phyloP scores from a whole-genome alignment of 2,888 invertebrate species.

The Drosophila histrio region DNA sequence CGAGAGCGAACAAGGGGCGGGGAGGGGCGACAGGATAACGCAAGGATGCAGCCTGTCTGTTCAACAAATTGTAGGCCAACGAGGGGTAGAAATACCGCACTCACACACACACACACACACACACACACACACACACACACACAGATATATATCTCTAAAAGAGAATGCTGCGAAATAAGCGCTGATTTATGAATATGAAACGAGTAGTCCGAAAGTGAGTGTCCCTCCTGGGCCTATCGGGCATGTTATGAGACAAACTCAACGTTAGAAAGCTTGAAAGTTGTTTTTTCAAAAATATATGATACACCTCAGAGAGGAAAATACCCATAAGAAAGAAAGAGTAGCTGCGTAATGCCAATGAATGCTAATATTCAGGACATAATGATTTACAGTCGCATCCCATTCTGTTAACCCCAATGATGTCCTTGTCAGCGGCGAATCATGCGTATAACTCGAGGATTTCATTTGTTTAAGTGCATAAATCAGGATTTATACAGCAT shows the following conservation, averaged over 20 bases:
- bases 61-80: slow-evolving; percentile 66
- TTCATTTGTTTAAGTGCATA: slow-evolving; percentile 68
- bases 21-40: slow-evolving; percentile 68
- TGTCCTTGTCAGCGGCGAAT: slow-evolving; percentile 41
- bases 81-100: slow-evolving; percentile 42
- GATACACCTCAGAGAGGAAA: slow-evolving; percentile 4
- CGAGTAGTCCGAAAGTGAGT: slow-evolving; percentile 27
- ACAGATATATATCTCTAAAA: slow-evolving; percentile 21
- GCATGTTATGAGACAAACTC: slow-evolving; percentile 40
- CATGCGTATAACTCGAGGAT: slow-evolving; percentile 51
- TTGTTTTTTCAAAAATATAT: slow-evolving; percentile 1
- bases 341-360: slow-evolving; percentile 4
- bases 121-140: slow-evolving; percentile 21
- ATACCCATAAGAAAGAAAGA: neutral
- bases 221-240: slow-evolving; percentile 32
- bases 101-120: slow-evolving; percentile 21
- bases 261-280: slow-evolving; percentile 19
- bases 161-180: slow-evolving; percentile 52
- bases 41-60: slow-evolving; percentile 74
- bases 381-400: slow-evolving; percentile 41
- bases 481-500: slow-evolving; percentile 66
- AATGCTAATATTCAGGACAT: slow-evolving; percentile 6
- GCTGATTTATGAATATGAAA: slow-evolving; percentile 67
- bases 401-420: slow-evolving; percentile 56
- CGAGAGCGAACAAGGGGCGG: neutral